Evolutionary conservation across 2,888 invertebrate genomes (phyloP), one percentile per base, ranked within the genome.

Genomic region (Heliconius aoede): DNA sequence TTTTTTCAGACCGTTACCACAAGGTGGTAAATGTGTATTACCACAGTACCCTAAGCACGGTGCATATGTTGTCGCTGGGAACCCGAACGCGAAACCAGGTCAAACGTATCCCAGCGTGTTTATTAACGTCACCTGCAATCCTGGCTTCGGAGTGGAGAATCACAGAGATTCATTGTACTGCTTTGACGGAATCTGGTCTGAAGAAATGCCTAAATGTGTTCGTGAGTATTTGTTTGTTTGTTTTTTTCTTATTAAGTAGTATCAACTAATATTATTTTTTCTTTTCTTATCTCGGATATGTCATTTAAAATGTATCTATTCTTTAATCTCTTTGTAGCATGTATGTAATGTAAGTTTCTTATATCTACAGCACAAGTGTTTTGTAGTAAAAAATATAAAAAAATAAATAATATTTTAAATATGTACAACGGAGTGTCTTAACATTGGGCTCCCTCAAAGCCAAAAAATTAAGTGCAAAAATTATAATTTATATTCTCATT

Each of bases 41-140:
- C 91, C 91, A 0, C 81, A 85, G 0, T 87, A 86, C 77, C 92
- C 92, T 0, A 84, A 82, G 0, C 87, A 91, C 76, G 92, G 92
- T 0, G 78, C 80, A 0, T 92, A 90, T 78, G 76, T 77, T 0
- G 85, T 87, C 0, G 76, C 82, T 0, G 88, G 87, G 32, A 77
- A 82, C 0, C 85, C 87, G 1, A 78, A 80, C 30, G 87, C 88
- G 0, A 72, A 86, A 86, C 0, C 79, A 0, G 90, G 90, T 0
- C 85, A 88, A 15, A 40, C 82, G 1, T 86, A 84, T 78, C 72
- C 81, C 21, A 80, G 81, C 1, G 80, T 87, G 3, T 82, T 83
- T 2, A 73, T 92, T 4, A 88, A 87, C 60, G 83, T 89, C 15
- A 85, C 86, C 24, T 92, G 92, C 79, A 76, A 83, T 5, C 81